Evolutionary conservation across 2,113 vertebrate genomes (phyloP), one percentile per base, ranked within the genome.

Genomic region (Gobio gobio): DNA sequence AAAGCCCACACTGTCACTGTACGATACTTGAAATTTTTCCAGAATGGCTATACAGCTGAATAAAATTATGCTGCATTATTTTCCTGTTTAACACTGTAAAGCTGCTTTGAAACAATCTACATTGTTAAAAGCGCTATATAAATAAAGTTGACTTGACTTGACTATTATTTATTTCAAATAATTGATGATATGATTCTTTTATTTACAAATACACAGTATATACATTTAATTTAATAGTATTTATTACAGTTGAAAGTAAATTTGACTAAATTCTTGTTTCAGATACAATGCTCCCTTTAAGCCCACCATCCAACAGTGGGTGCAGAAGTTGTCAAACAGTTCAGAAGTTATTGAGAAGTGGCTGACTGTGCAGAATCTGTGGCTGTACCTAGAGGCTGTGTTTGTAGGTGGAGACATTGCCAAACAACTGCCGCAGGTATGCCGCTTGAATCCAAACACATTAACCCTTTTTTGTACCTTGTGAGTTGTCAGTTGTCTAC

Each of bases 351-450:
- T 96, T 16, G 96, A 97, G 91, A 95, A 94, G 87, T 97, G 96
- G 96, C 40, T 96, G 78, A 95, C 89, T 1, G 96, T 96, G 20
- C 96, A 97, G 76, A 97, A 97, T 90, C 95, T 97, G 26, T 97
- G 96, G 96, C 94, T 97, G 91, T 97, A 97, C 86, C 93, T 97
- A 73, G 96, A 97, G 92, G 96, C 96, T 9, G 96, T 97, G 72
- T 97, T 97, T 89, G 94, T 96, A 86, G 96, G 95, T 33, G 96
- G 96, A 88, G 96, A 97, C 87, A 97, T 97, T 84, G 95, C 96
- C 82, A 97, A 96, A 78, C 96, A 97, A 68, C 92, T 97, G 13
- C 96, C 96, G 40, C 95, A 97, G 92, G 96, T 96, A 75, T 29
- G 29, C 29, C 29, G 36, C 73, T 14, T 4, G 6, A 59, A 33